These are phyloP conservation scores for Amphiprion clarkii DNA, from an alignment of 2,797 vertebrate genomes.

Conservation along the genomic window DNA sequence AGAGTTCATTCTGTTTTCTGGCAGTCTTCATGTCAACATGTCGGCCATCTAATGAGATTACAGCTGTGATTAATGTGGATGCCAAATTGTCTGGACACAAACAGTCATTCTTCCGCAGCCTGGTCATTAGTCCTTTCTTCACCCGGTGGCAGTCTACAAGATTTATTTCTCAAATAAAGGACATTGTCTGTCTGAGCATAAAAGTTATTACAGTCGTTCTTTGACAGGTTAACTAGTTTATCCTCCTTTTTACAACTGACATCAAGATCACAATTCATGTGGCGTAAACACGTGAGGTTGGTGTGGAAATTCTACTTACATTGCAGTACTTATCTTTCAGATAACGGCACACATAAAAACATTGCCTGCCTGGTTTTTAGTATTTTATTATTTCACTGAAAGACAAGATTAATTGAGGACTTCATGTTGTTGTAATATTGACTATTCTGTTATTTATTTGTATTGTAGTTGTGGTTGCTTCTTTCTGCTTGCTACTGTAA, in stretches of 20 bases:
- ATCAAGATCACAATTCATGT: background rate
- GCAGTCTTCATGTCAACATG: background rate
- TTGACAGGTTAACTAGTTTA: background rate
- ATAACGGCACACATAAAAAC: too few relatives aligned
- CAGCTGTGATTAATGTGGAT: constrained; percentile 18
- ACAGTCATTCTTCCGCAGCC: background rate
- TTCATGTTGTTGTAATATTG: too few relatives aligned
- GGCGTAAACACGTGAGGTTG: background rate
- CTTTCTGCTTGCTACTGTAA: too few relatives aligned
- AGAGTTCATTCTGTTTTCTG: constrained; percentile 9
- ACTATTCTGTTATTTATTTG: background rate
- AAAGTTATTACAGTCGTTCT: background rate
- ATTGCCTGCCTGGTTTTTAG: too few relatives aligned
- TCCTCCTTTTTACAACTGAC: background rate
- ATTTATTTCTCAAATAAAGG: background rate
- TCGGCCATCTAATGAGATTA: constrained; percentile 31
- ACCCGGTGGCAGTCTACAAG: background rate
- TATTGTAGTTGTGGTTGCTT: too few relatives aligned
- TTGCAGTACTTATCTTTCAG: background rate
- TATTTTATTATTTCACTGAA: background rate
- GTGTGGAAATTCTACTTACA: background rate
- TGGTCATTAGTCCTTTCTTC: background rate
- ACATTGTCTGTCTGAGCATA: background rate
- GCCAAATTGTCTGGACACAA: background rate
- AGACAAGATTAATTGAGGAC: too few relatives aligned